A percentile compares a stretch with the other conserved stretches of the same genome.
phyloP scores from a whole-genome alignment of 2,888 invertebrate genomes.

The Temnothorax ravouxi region DNA sequence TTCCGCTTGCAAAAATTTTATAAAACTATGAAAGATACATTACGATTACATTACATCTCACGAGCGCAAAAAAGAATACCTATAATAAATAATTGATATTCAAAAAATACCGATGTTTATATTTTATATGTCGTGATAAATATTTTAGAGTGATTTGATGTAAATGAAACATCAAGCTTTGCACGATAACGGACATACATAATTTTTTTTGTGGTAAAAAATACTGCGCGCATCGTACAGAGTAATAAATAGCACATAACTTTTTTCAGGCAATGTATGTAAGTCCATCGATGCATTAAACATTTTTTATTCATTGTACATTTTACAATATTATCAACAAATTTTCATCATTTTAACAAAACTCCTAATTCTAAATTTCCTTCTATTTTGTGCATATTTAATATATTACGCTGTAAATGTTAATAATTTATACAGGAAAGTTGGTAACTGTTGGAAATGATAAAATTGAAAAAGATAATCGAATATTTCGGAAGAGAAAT shows the following conservation, averaged over 20 bases:
- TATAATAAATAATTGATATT: constrained; percentile 12
- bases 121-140: constrained; percentile 27
- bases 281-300: constrained; percentile 2
- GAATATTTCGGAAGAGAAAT: constrained; percentile 21
- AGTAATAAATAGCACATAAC: constrained; percentile 32
- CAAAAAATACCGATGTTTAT: constrained; percentile 25
- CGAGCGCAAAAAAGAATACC: neutral
- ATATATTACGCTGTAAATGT: neutral
- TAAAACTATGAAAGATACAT: neutral
- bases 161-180: constrained; percentile 37
- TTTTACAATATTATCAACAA: neutral
- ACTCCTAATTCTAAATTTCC: constrained; percentile 11
- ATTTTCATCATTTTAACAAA: neutral
- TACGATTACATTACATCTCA: constrained; percentile 5
- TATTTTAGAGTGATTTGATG: constrained; percentile 15
- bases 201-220: constrained; percentile 31
- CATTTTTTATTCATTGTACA: constrained; percentile 16
- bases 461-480: constrained; percentile 47
- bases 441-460: constrained; percentile 3
- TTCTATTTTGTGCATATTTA: neutral
- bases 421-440: constrained; percentile 30
- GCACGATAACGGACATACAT: constrained; percentile 2
- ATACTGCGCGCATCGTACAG: neutral
- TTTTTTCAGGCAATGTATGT: constrained; percentile 9
- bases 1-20: neutral